phyloP scores from a whole-genome alignment of 2,888 invertebrate species.

The Crematogaster levior region DNA sequence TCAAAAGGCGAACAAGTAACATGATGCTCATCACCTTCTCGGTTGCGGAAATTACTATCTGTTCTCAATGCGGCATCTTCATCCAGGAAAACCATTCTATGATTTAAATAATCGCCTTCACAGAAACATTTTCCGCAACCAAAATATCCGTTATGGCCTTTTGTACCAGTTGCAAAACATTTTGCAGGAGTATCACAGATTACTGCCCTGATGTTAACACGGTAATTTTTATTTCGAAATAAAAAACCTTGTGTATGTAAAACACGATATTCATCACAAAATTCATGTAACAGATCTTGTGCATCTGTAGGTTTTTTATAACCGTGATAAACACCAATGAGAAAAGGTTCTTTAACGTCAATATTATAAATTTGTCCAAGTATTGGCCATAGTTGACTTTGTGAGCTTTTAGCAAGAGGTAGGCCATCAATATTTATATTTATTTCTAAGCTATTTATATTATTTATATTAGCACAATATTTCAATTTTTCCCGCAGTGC shows the following conservation, averaged over 20 bases:
- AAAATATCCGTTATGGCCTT: constrained; percentile 12
- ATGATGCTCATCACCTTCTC: neutral
- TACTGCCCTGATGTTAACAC: neutral
- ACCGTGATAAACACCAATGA: neutral
- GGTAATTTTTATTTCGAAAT: neutral
- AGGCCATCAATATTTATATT: constrained; percentile 22
- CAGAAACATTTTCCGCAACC: constrained; percentile 9
- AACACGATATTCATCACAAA: neutral
- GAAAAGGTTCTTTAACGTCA: neutral
- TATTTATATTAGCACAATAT: neutral
- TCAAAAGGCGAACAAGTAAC: neutral
- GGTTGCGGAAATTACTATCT: neutral
- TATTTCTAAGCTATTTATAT: neutral
- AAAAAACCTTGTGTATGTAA: neutral
- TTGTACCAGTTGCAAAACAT: constrained; percentile 2
- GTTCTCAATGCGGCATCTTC: neutral
- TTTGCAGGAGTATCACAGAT: constrained; percentile 22
- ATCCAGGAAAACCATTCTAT: constrained; percentile 9
- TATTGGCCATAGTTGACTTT: constrained; percentile 15
- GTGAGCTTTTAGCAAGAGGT: constrained; percentile 8
- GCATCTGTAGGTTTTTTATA: neutral
- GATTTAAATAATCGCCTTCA: neutral
- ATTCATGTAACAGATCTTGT: neutral
- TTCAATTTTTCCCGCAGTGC: neutral
- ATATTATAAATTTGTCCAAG: neutral